Evolutionary conservation across 2,888 invertebrate genomes (phyloP).

Genomic region (Osedax frankpressi): DNA sequence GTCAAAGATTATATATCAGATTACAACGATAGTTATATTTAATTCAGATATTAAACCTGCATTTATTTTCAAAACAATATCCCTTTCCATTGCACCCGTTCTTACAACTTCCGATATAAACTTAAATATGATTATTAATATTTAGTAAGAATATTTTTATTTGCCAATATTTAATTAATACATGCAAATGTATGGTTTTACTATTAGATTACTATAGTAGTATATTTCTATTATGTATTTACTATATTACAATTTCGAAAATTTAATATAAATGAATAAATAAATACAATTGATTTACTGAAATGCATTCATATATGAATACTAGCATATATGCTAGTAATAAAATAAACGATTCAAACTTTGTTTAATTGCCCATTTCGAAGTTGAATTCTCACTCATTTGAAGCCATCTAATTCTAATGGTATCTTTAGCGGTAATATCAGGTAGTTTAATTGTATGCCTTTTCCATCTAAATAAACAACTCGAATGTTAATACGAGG

Average conservation of each 20-base stretch:
- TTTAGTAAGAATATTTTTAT: no score
- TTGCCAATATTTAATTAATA: no score
- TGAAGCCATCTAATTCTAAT: not conserved
- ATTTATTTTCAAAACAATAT: constrained; percentile 35
- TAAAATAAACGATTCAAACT: not conserved
- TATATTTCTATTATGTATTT: no score
- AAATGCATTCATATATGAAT: not conserved
- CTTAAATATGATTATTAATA: constrained; percentile 30
- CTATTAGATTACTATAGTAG: no score
- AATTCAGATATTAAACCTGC: no score
- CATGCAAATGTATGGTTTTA: no score
- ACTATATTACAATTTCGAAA: no score
- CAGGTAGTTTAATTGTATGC: not conserved
- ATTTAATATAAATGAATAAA: not conserved
- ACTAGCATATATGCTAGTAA: not conserved
- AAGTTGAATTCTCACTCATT: not conserved
- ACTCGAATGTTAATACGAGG: no score
- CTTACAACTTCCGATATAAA: constrained; percentile 43
- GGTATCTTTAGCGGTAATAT: not conserved
- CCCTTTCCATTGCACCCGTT: constrained; percentile 46
- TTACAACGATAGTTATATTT: not conserved
- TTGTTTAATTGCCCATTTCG: not conserved
- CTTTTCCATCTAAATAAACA: not conserved
- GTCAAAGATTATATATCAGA: not conserved
- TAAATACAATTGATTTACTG: not conserved